phyloP scores from a whole-genome alignment of 1,140 invertebrate genomes.

The Anagrus nilaparvatae region DNA sequence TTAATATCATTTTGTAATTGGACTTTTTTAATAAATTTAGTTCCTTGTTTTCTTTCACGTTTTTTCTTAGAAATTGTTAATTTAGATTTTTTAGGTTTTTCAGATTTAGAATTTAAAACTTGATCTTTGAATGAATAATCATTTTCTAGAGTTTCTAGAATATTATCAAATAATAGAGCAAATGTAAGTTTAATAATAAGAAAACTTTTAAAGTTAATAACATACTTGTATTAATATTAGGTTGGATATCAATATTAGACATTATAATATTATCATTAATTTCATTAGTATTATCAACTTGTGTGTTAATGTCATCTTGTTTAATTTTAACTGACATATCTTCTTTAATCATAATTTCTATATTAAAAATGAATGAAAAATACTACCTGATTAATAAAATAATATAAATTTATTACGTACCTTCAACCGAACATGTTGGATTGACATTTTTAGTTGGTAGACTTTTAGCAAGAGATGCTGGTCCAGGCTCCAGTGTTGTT shows the following conservation, averaged over 20 bases:
- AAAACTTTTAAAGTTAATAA: slow-evolving; percentile 5
- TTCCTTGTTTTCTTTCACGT: slow-evolving; percentile 7
- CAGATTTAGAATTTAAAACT: slow-evolving; percentile 5
- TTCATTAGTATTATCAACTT: slow-evolving; percentile 12
- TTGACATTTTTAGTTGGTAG: slow-evolving; percentile 45
- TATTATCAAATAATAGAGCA: no score
- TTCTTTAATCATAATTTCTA: slow-evolving; percentile 4
- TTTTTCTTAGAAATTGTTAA: slow-evolving; percentile 10
- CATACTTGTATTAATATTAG: slow-evolving; percentile 5
- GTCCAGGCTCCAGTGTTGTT: slow-evolving; percentile 43
- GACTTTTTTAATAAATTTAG: slow-evolving; percentile 2
- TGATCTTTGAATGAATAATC: no score
- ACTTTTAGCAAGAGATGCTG: slow-evolving; percentile 45
- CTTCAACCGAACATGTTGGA: slow-evolving; percentile 38
- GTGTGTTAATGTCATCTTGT: background rate
- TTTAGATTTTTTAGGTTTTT: slow-evolving; percentile 4
- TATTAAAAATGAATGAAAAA: background rate
- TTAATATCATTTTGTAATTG: slow-evolving; percentile 1
- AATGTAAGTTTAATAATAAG: background rate
- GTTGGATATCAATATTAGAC: slow-evolving; percentile 8
- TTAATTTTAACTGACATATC: background rate
- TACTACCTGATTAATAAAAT: no score
- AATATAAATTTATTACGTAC: slow-evolving; percentile 21
- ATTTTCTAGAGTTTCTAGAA: no score
- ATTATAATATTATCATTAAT: slow-evolving; percentile 14